These are phyloP conservation scores for Engraulis encrasicolus DNA, from an alignment of 2,113 vertebrate species.

Conservation along the genomic window DNA sequence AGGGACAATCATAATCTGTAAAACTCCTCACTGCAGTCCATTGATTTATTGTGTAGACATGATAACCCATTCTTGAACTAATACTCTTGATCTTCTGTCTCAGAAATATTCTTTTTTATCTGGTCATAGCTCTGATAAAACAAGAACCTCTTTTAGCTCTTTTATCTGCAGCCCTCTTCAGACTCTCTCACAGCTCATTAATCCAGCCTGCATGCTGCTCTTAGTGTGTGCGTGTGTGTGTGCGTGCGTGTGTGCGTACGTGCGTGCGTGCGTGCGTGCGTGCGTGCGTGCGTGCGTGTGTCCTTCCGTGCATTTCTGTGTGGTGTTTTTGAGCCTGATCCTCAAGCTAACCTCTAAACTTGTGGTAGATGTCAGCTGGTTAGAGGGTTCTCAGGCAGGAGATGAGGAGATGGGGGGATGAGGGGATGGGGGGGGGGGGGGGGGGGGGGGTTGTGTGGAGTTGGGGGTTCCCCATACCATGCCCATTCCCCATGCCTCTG, in stretches of 20 bases:
- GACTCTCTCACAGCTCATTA: constrained; percentile 61
- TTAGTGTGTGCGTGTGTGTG: constrained; percentile 49
- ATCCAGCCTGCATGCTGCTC: constrained; percentile 50
- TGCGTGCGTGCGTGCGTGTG: constrained; percentile 33
- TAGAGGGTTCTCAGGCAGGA: constrained; percentile 54
- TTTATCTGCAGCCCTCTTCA: constrained; percentile 51
- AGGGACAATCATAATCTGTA: constrained; percentile 20
- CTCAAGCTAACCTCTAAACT: constrained; percentile 50
- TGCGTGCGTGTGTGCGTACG: constrained; percentile 5
- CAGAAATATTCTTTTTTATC: not conserved
- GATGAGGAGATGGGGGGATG: constrained; percentile 27
- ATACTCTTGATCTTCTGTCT: constrained; percentile 34
- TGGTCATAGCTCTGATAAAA: constrained; percentile 1
- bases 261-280: constrained; percentile 50
- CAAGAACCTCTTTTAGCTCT: constrained; percentile 49
- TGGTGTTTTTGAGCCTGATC: not conserved
- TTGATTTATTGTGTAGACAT: constrained; percentile 43
- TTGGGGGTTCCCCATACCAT: too few relatives aligned
- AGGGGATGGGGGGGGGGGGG: not conserved
- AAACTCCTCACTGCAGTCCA: constrained; percentile 38
- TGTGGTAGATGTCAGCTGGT: constrained; percentile 53
- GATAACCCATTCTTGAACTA: constrained; percentile 20
- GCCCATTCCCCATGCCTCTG: not conserved
- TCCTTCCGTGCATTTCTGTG: too few relatives aligned
- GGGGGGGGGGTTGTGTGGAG: too few relatives aligned